These are phyloP conservation scores for Mycetomoellerius zeteki DNA, from an alignment of 1,140 invertebrate genomes.

Conservation along the genomic window DNA sequence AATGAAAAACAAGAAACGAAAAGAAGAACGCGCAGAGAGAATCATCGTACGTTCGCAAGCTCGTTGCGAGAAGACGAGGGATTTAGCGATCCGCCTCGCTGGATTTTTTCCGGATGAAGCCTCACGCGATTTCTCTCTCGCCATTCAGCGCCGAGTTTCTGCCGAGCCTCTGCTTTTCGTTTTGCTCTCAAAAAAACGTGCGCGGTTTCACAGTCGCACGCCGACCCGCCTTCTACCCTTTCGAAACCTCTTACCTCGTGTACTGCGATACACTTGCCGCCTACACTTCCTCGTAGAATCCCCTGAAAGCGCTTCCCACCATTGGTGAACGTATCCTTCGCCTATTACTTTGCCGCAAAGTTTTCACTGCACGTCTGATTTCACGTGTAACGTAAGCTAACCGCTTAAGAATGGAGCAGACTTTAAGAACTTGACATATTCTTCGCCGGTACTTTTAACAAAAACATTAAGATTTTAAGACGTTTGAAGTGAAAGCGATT, in stretches of 20 bases:
- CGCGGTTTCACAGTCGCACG: conserved; percentile 44
- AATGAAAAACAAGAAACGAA: conserved; percentile 46
- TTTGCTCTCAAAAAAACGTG: not conserved
- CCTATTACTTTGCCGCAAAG: conserved; percentile 24
- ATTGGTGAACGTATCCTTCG: conserved; percentile 33
- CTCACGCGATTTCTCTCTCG: not conserved
- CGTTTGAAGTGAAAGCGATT: not conserved
- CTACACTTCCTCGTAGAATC: conserved; percentile 27
- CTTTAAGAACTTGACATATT: conserved; percentile 29
- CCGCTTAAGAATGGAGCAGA: not conserved
- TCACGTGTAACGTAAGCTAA: conserved; percentile 30
- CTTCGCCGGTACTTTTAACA: not conserved
- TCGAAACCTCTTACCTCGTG: conserved; percentile 47
- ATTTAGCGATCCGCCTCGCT: not conserved
- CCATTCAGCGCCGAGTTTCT: conserved; percentile 21
- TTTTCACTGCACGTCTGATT: conserved; percentile 36
- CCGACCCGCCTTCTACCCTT: conserved; percentile 16
- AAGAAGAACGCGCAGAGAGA: conserved; percentile 60
- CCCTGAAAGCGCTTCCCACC: conserved; percentile 13
- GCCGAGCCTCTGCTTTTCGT: conserved; percentile 22
- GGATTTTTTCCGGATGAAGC: not conserved
- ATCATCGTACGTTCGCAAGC: conserved; percentile 18
- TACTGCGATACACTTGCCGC: conserved; percentile 34
- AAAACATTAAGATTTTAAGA: not conserved
- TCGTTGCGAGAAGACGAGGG: not conserved